These are phyloP conservation scores for Lota lota DNA, from an alignment of 2,113 vertebrate genomes.

Conservation along the genomic window DNA sequence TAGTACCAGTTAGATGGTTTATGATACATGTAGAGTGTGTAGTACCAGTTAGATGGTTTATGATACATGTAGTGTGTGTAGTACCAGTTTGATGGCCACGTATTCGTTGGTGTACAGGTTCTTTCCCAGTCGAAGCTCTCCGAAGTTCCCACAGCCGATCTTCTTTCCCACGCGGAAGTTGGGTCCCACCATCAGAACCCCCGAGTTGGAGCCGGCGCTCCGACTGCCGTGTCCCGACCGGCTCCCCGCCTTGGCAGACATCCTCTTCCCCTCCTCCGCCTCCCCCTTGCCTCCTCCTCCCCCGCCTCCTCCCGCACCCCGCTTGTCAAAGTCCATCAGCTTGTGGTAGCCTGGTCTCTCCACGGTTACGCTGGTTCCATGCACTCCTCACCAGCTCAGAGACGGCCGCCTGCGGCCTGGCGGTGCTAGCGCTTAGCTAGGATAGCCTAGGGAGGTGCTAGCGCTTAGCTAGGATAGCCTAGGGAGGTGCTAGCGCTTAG, in stretches of 20 bases:
- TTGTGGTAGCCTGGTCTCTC: slow-evolving; percentile 96
- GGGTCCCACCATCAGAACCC: slow-evolving; percentile 95
- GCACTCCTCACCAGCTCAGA: slow-evolving; percentile 74
- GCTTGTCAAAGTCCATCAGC: slow-evolving; percentile 98
- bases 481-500: no score
- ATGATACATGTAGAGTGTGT: no score
- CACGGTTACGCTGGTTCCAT: slow-evolving; percentile 88
- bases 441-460: background rate
- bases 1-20: no score
- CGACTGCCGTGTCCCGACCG: slow-evolving; percentile 77
- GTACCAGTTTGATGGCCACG: slow-evolving; percentile 96
- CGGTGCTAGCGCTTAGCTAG: background rate
- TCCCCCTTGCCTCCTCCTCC: slow-evolving; percentile 77
- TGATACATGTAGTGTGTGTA: no score
- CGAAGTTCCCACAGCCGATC: slow-evolving; percentile 96
- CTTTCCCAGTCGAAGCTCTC: slow-evolving; percentile 92
- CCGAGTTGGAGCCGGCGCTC: slow-evolving; percentile 82
- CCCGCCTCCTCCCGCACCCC: slow-evolving; percentile 75
- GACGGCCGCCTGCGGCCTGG: slow-evolving; percentile 55
- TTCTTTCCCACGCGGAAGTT: slow-evolving; percentile 97
- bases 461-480: background rate
- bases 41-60: no score
- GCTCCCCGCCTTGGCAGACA: slow-evolving; percentile 79
- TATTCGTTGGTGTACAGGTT: slow-evolving; percentile 95
- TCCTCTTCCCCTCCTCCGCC: slow-evolving; percentile 86